phyloP scores from a whole-genome alignment of 2,888 invertebrate genomes.

The Phaonia tiefii region DNA sequence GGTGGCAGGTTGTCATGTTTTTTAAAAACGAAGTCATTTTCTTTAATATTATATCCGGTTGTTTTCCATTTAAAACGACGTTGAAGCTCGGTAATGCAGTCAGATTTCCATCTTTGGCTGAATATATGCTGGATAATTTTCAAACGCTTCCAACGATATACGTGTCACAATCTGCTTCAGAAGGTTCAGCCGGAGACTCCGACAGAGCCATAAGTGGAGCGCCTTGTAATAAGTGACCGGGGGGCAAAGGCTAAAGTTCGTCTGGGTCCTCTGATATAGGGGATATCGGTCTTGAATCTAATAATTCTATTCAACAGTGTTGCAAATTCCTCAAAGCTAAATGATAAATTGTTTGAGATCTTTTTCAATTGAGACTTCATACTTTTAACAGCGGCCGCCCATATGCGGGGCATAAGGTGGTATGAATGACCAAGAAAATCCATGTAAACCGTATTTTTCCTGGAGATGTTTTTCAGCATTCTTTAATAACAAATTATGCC shows the following conservation, averaged over 20 bases:
- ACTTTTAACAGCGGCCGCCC: too few species aligned
- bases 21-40: too few species aligned
- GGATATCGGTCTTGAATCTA: conserved; percentile 31
- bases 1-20: too few species aligned
- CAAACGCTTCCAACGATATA: conserved; percentile 17
- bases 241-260: conserved; percentile 33
- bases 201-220: conserved; percentile 32
- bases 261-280: conserved; percentile 35
- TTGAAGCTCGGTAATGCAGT: too few species aligned
- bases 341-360: too few species aligned
- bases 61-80: too few species aligned
- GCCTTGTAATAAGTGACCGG: conserved; percentile 44
- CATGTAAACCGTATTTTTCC: not conserved
- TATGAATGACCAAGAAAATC: too few species aligned
- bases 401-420: too few species aligned
- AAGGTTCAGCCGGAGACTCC: conserved; percentile 19
- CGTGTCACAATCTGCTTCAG: not conserved
- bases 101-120: not conserved
- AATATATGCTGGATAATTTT: not conserved
- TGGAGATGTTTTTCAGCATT: conserved; percentile 1
- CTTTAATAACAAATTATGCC: too few species aligned
- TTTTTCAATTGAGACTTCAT: too few species aligned
- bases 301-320: conserved; percentile 16
- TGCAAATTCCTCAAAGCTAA: conserved; percentile 42
- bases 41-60: too few species aligned